phyloP scores from a whole-genome alignment of 2,797 vertebrate species.

The Sebastiscus albofasciatus region DNA sequence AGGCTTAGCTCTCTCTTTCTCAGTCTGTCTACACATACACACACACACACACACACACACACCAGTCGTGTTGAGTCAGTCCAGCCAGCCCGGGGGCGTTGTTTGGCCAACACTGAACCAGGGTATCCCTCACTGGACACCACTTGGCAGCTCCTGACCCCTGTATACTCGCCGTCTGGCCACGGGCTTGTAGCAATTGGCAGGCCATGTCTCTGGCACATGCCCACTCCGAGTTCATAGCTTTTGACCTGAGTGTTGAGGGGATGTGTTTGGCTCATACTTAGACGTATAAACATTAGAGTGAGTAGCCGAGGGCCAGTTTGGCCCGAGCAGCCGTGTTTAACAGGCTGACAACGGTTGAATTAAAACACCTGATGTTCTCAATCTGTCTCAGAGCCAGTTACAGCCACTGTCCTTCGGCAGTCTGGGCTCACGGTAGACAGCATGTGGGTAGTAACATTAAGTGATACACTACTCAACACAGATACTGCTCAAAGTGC shows the following conservation, averaged over 20 bases:
- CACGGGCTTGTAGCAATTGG: conserved; percentile 73
- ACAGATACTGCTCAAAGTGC: background rate
- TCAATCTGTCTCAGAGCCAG: conserved; percentile 64
- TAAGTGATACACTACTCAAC: background rate
- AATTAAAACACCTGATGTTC: conserved; percentile 76
- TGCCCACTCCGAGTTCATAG: conserved; percentile 62
- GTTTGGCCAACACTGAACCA: conserved; percentile 74
- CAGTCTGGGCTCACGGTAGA: conserved; percentile 22
- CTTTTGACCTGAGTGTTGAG: conserved; percentile 69
- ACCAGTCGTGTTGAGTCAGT: conserved; percentile 48
- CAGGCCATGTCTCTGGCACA: conserved; percentile 63
- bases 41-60: conserved; percentile 19
- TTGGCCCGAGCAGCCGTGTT: conserved; percentile 73
- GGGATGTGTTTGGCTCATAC: conserved; percentile 59
- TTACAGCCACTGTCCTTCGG: conserved; percentile 55
- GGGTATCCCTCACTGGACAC: conserved; percentile 71
- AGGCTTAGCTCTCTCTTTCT: background rate
- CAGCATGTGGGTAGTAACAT: conserved; percentile 11
- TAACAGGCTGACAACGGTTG: conserved; percentile 65
- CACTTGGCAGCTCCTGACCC: conserved; percentile 74
- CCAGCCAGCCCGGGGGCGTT: conserved; percentile 79
- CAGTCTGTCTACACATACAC: conserved; percentile 18
- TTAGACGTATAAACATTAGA: conserved; percentile 57
- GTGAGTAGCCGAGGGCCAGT: conserved; percentile 69
- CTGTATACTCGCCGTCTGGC: conserved; percentile 67